Conservation (phyloP, 2,113 vertebrate genomes). For the Psettodes erumei region DNA sequence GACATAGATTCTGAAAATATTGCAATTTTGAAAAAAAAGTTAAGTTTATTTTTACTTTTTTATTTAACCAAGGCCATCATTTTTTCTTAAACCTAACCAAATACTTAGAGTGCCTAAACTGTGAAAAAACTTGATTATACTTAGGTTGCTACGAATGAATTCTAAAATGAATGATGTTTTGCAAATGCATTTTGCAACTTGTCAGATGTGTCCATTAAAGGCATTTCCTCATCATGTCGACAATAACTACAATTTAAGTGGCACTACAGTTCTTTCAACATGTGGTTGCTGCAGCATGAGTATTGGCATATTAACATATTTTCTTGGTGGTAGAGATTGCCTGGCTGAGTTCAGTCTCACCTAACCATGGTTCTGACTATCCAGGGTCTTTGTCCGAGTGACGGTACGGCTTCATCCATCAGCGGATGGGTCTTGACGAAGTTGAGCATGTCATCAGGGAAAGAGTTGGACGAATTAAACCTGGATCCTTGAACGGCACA, state of each 20-base stretch:
- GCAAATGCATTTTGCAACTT: background rate
- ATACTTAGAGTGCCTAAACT: background rate
- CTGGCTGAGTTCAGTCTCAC: conserved; percentile 76
- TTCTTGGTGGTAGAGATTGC: background rate
- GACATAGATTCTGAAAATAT: background rate
- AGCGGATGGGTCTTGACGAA: conserved; percentile 96
- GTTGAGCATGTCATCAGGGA: conserved; percentile 95
- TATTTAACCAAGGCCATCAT: background rate
- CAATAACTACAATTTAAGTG: background rate
- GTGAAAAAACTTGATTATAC: background rate
- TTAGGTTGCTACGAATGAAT: background rate
- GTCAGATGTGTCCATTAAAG: background rate
- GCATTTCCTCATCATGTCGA: background rate
- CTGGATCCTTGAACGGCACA: conserved; percentile 89
- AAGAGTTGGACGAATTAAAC: conserved; percentile 92
- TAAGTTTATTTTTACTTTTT: background rate
- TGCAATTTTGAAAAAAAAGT: background rate
- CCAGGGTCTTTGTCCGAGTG: conserved; percentile 92
- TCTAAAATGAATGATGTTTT: background rate
- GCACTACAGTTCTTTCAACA: background rate
- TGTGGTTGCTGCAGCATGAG: background rate
- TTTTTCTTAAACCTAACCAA: background rate
- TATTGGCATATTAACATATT: background rate
- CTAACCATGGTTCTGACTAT: conserved; percentile 93
- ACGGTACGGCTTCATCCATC: conserved; percentile 94